A percentile compares a stretch with the other conserved stretches of the same genome.
Evolutionary conservation across 2,888 invertebrate genomes (phyloP).

Genomic region (Drosophila kuntzei): DNA sequence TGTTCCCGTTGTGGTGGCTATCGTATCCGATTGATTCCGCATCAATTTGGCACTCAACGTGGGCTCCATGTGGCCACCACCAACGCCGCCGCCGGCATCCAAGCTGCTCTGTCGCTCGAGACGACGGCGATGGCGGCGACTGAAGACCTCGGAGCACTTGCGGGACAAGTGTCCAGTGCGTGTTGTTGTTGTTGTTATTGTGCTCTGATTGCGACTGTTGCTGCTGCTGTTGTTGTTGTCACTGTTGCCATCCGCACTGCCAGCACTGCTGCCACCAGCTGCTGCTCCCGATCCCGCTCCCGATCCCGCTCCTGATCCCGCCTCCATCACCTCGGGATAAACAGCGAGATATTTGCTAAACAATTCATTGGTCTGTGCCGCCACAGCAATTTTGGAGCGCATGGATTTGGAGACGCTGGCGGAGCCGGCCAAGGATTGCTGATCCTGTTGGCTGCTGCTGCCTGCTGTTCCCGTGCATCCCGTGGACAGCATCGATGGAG

Average conservation of each 20-base stretch:
- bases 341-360: constrained; percentile 83
- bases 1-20: constrained; percentile 55
- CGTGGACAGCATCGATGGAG: constrained; percentile 84
- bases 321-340: constrained; percentile 76
- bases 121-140: constrained; percentile 77
- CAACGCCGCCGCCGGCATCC: constrained; percentile 63
- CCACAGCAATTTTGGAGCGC: constrained; percentile 53
- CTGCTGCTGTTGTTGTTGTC: constrained; percentile 17
- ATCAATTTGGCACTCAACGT: constrained; percentile 72
- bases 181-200: constrained; percentile 21
- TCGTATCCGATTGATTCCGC: constrained; percentile 81
- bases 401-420: constrained; percentile 80
- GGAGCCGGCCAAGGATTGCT: constrained; percentile 79
- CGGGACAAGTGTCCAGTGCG: constrained; percentile 76
- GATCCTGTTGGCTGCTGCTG: constrained; percentile 83
- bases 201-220: constrained; percentile 15
- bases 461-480: too few relatives aligned
- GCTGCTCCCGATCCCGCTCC: constrained; percentile 1
- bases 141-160: constrained; percentile 80
- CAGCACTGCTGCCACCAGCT: constrained; percentile 40
- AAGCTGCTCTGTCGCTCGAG: constrained; percentile 84
- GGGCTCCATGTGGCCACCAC: constrained; percentile 58
- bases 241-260: constrained; percentile 48
- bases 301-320: constrained; percentile 13
- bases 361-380: constrained; percentile 56